Percentiles rank a stretch among this genome's conserved stretches.
Evolutionary conservation across 2,113 vertebrate species (phyloP).

Genomic region (Pelodiscus sinensis): DNA sequence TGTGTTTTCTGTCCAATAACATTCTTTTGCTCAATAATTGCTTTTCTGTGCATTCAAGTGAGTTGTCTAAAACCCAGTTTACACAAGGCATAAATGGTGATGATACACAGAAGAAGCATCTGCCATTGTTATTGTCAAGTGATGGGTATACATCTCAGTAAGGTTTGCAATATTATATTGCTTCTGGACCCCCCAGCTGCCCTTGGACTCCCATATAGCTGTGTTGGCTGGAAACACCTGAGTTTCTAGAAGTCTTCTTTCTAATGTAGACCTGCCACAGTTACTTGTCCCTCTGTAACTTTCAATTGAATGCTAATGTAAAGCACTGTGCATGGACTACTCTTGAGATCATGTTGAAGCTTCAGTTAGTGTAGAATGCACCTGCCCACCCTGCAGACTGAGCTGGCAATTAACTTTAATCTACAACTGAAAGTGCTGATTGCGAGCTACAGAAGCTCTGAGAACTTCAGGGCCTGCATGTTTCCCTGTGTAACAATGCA

Average conservation of each 20-base stretch:
- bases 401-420: background rate
- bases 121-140: fast-evolving
- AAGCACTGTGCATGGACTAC: background rate
- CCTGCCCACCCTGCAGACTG: background rate
- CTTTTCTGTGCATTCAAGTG: background rate
- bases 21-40: background rate
- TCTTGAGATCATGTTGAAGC: background rate
- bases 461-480: background rate
- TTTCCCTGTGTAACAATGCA: background rate
- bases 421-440: background rate
- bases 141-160: background rate
- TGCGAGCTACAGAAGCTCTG: background rate
- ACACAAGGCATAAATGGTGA: background rate
- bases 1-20: background rate
- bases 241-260: background rate
- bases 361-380: background rate
- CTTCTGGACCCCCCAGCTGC: background rate
- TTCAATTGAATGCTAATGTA: background rate
- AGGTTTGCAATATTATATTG: background rate
- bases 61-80: background rate
- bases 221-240: background rate
- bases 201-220: background rate
- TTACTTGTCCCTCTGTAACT: background rate
- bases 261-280: background rate
- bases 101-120: background rate